These are phyloP conservation scores for Anagyrus pseudococci DNA, from an alignment of 2,888 invertebrate genomes.

Conservation along the genomic window DNA sequence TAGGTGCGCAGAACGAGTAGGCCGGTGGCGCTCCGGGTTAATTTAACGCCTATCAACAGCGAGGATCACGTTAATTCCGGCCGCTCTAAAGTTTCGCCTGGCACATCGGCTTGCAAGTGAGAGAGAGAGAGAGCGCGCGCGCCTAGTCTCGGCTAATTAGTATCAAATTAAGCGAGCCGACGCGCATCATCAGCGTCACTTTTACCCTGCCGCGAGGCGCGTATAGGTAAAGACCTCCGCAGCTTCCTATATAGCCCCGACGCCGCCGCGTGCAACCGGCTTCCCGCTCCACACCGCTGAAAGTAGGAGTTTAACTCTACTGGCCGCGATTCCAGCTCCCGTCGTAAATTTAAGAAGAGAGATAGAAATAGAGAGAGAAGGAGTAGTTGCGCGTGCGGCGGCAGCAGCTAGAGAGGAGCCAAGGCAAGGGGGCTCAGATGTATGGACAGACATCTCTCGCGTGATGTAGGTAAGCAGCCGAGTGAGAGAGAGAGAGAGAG, in stretches of 20 bases:
- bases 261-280: background rate
- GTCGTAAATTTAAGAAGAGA: too few species aligned
- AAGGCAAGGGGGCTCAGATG: background rate
- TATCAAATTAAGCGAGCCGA: constrained; percentile 25
- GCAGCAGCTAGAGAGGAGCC: too few species aligned
- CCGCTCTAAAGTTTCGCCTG: too few species aligned
- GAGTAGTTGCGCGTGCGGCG: too few species aligned
- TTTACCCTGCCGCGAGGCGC: too few species aligned
- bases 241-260: too few species aligned
- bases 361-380: too few species aligned
- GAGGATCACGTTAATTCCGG: too few species aligned
- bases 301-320: background rate
- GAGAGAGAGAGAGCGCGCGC: background rate
- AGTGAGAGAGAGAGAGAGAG: constrained; percentile 33
- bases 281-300: background rate
- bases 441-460: constrained; percentile 33
- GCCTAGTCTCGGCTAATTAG: constrained; percentile 24
- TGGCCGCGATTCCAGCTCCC: too few species aligned
- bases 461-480: constrained; percentile 38
- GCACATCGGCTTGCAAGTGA: background rate
- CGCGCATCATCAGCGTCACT: constrained; percentile 12
- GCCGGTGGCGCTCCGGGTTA: background rate
- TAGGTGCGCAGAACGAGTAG: background rate
- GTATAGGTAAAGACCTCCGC: too few species aligned
- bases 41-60: constrained; percentile 5